A percentile compares a stretch with the other conserved stretches of the same genome.
Conservation (phyloP, 2,113 vertebrate species). For the Callipepla squamata region DNA sequence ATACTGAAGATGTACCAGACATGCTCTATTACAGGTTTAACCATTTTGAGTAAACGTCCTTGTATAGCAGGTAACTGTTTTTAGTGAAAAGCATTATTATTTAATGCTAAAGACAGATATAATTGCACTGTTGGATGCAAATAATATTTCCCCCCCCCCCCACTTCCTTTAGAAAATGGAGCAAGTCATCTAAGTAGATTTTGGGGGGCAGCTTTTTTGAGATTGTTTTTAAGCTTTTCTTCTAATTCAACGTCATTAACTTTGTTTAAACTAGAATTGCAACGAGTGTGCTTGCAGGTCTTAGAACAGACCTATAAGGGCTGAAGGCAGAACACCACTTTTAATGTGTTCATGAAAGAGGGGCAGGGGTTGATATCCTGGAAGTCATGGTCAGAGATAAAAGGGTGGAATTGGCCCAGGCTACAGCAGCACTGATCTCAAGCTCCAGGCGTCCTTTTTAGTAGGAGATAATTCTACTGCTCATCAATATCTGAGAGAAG, state of each 20-base stretch:
- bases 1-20: background rate
- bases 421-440: background rate
- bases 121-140: background rate
- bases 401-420: background rate
- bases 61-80: background rate
- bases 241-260: background rate
- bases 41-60: background rate
- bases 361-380: background rate
- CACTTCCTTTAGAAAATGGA: background rate
- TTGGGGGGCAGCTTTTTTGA: background rate
- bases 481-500: constrained; percentile 40
- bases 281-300: background rate
- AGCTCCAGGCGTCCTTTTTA: background rate
- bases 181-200: background rate
- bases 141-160: background rate
- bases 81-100: background rate
- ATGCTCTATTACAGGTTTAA: background rate
- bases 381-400: background rate
- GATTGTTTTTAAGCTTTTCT: background rate
- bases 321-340: background rate
- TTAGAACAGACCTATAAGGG: background rate
- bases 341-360: constrained; percentile 1
- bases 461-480: constrained; percentile 15
- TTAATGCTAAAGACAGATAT: background rate
- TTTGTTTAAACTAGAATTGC: background rate